These are phyloP conservation scores for Champsocephalus esox DNA, from an alignment of 2,797 vertebrate genomes.

Conservation along the genomic window DNA sequence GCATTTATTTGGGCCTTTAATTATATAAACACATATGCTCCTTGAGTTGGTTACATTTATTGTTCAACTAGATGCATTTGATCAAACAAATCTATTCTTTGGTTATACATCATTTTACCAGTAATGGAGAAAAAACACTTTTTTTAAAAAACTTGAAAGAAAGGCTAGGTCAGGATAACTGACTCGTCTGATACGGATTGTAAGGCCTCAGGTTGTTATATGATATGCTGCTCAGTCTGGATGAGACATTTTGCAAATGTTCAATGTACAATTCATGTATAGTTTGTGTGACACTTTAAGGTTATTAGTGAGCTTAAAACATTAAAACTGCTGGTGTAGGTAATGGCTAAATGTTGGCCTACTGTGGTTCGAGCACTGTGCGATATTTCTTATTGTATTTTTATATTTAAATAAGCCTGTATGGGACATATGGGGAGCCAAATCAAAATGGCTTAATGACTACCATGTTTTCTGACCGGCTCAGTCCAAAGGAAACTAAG, in stretches of 20 bases:
- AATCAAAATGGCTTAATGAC: too few species aligned
- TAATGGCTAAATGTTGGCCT: not conserved
- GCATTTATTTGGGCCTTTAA: slow-evolving; percentile 3
- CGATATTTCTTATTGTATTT: not conserved
- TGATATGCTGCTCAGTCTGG: slow-evolving; percentile 2
- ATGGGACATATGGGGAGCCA: too few species aligned
- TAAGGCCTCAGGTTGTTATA: not conserved
- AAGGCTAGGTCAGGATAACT: not conserved
- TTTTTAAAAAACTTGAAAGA: slow-evolving; percentile 17
- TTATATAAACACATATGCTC: not conserved
- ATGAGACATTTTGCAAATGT: not conserved
- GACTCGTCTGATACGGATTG: not conserved
- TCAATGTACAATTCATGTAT: not conserved
- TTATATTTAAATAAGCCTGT: too few species aligned
- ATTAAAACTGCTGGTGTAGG: slow-evolving; percentile 1
- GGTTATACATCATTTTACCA: slow-evolving; percentile 16
- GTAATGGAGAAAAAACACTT: slow-evolving; percentile 2
- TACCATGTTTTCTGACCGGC: too few species aligned
- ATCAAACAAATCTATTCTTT: slow-evolving; percentile 12
- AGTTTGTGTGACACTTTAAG: not conserved
- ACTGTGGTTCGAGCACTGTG: not conserved
- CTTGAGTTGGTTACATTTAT: slow-evolving; percentile 2
- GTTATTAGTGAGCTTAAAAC: not conserved
- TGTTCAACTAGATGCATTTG: not conserved
- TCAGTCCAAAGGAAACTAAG: too few species aligned